Evolutionary conservation across 2,797 vertebrate species (phyloP).

Genomic region (Sternotherus odoratus): DNA sequence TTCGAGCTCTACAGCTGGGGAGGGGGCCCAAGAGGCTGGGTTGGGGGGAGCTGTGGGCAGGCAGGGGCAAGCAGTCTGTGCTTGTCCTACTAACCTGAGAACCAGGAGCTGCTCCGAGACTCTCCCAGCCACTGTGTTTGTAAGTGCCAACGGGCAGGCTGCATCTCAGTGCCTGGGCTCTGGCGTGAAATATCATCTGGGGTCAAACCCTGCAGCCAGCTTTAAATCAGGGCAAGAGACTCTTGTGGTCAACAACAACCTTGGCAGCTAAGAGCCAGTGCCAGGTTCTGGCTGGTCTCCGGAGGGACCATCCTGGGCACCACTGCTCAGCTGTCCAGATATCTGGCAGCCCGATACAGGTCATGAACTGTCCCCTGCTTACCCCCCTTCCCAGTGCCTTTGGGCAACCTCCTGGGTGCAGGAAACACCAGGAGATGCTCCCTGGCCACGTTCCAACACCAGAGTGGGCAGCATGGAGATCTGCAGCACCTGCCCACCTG

Average conservation of each 20-base stretch:
- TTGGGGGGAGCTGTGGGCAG: background rate
- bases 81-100: background rate
- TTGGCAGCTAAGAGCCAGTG: background rate
- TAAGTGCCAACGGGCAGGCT: background rate
- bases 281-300: background rate
- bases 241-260: too few relatives aligned
- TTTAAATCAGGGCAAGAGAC: background rate
- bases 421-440: background rate
- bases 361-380: background rate
- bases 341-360: background rate
- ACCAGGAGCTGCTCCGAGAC: background rate
- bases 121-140: background rate
- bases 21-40: background rate
- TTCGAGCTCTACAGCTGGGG: background rate
- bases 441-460: background rate
- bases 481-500: background rate
- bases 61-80: background rate
- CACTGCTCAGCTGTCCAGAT: background rate
- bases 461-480: background rate
- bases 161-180: background rate
- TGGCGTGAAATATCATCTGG: background rate
- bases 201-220: background rate
- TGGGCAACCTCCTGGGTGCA: background rate
- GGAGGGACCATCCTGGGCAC: background rate
- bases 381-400: too few relatives aligned